Evolutionary conservation across 53 echinoderm and acorn worm species (phyloP).

Genomic region (Crossaster papposus): DNA sequence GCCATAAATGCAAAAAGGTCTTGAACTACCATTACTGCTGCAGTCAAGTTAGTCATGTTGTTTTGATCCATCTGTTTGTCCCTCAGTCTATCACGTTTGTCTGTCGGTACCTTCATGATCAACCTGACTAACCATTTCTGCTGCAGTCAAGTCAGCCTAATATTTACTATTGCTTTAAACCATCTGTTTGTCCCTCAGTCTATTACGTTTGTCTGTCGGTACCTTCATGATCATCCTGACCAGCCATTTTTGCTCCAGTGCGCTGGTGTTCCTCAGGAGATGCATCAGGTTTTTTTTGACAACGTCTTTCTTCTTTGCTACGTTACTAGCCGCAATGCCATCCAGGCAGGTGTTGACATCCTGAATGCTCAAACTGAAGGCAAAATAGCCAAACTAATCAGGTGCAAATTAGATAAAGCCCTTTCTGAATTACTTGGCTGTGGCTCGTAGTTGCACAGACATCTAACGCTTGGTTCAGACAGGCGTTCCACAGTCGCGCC

Average conservation of each 20-base stretch:
- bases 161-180: neutral
- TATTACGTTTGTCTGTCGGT: neutral
- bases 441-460: too few species aligned
- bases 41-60: too few species aligned
- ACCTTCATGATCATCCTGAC: conserved; percentile 99
- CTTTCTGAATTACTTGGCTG: too few species aligned
- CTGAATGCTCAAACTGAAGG: conserved; percentile 82
- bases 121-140: too few species aligned
- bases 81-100: too few species aligned
- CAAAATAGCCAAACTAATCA: neutral
- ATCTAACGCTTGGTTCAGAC: too few species aligned
- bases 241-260: conserved; percentile 96
- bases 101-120: too few species aligned
- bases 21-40: too few species aligned
- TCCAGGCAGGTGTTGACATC: conserved; percentile 95
- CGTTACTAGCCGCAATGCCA: conserved; percentile 84
- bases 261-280: conserved; percentile 84
- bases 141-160: too few species aligned
- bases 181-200: neutral
- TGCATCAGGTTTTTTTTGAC: conserved; percentile 92
- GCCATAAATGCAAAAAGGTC: neutral
- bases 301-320: conserved; percentile 93
- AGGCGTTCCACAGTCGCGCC: too few species aligned
- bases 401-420: too few species aligned
- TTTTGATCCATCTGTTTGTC: too few species aligned